Base-by-base conservation (phyloP, 2,888 invertebrate genomes). In the Noctuana brunneofusca region DNA sequence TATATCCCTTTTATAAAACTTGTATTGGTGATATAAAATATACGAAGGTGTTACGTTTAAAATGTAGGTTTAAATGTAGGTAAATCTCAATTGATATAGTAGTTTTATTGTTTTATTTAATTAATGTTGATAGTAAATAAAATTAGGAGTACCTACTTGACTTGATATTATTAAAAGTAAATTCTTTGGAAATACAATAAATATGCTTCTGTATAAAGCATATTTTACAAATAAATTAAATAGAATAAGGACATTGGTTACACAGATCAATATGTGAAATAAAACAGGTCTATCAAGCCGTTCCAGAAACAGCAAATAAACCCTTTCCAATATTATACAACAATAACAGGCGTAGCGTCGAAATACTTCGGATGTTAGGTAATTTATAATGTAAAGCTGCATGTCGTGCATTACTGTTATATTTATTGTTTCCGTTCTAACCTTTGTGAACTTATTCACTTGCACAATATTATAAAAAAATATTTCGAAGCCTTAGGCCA, bases 271-370 rank as follows among this genome's bases (percentile, higher is more conserved):
- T 20, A 30, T 53, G 20, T 30, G 54, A 62, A 54, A 55, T 62
- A 55, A 35, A 62, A 35, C 60, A 55, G 54, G 54, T 62, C 16
- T 60, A 48, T 60, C 60, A 24, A 35, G 35, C 22, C 9, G 30
- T 52, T 54, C 48, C 48, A 60, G 46, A 60, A 60, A 60, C 60
- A 38, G 35, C 24, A 38, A 48, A 30, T 48, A 41, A 46, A 62
- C 38, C 59, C 48, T 62, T 62, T 62, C 48, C 24, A 54, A 48
- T 62, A 35, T 55, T 62, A 62, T 62, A 35, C 41, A 50, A 57
- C 48, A 57, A 57, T 35, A 57, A 48, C 30, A 46, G 14, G 41
- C 41, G 20, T 32, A 16, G 56, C 56, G 14, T 41, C 16, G n/a
- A 41, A 41, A 41, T 41, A 16, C 35, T 56, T 20, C 43, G 43